Conservation (phyloP, 1,140 invertebrate species). For the Drosophila miranda region DNA sequence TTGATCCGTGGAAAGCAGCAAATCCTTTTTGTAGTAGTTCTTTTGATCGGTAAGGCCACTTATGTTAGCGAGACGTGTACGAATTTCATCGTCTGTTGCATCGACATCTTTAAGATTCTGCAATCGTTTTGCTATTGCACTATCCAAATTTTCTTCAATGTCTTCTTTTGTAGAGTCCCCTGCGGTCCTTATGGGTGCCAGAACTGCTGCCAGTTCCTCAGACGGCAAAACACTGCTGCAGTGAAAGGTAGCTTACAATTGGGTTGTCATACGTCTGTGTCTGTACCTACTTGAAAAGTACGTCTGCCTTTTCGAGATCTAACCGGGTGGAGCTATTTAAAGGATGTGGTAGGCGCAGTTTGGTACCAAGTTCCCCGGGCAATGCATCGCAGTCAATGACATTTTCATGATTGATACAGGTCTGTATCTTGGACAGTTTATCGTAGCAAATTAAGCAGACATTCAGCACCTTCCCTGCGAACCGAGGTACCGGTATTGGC, state of each 20-base stretch:
- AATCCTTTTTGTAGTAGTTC: constrained; percentile 71
- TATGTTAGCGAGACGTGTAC: constrained; percentile 84
- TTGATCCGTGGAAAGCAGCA: constrained; percentile 79
- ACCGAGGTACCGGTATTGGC: constrained; percentile 82
- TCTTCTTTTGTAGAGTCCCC: constrained; percentile 41
- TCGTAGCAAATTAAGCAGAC: constrained; percentile 77
- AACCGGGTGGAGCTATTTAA: constrained; percentile 55
- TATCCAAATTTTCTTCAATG: constrained; percentile 81
- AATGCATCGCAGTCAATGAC: constrained; percentile 68
- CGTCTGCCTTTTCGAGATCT: constrained; percentile 58
- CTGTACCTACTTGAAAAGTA: constrained; percentile 54
- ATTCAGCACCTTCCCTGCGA: constrained; percentile 62
- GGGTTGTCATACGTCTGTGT: too few relatives aligned
- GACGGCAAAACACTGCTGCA: constrained; percentile 50
- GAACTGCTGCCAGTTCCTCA: constrained; percentile 59
- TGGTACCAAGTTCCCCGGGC: constrained; percentile 65
- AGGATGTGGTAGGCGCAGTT: constrained; percentile 34
- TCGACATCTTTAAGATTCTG: constrained; percentile 84
- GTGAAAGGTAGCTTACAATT: neutral
- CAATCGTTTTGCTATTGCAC: constrained; percentile 84
- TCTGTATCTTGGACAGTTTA: constrained; percentile 64
- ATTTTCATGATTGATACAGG: constrained; percentile 57
- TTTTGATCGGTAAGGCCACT: constrained; percentile 83
- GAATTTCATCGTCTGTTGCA: constrained; percentile 83
- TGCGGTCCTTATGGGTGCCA: constrained; percentile 50